Evolutionary conservation across 2,113 vertebrate genomes (phyloP), one percentile per base, ranked within the genome.

Genomic region (Melozone crissalis): DNA sequence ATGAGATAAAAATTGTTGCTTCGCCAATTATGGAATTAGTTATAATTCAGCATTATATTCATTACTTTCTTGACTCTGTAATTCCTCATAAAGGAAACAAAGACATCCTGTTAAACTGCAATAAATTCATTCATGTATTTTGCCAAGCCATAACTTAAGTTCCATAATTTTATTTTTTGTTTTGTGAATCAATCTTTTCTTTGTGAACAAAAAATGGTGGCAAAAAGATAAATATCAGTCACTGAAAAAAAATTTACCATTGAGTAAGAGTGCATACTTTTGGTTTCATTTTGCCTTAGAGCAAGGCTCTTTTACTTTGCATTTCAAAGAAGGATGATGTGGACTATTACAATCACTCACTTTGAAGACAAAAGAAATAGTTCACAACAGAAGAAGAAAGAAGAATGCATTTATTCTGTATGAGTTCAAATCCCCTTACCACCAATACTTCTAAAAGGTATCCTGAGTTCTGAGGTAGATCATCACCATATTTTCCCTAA

Each of bases 391-490:
- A 81, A 76, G 10, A 82, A 55, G 10, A 75, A 8, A 39, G 84
- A 81, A 81, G 2, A n/a, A 13, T 7, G 4, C 26, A 41, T 72
- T 63, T 68, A 55, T 75, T 63, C 23, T 28, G 2, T 31, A 6
- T 37, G 21, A 76, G 4, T 89, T 85, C 13, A 68, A 20, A 8
- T 39, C 7, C 19, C 61, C 15, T 73, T 69, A 67, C 11, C 1
- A 0, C 1, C 9, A 52, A 20, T 0, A 18, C 30, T 71, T 88
- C 51, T 20, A 24, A 49, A 93, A 54, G 1, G 2, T 39, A 28
- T 41, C 20, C 33, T 18, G 13, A 58, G 13, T 23, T 80, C 33
- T 52, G 19, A 55, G 46, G 22, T 54, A 79, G 51, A n/a, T 57
- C 8, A 18, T 8, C 22, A 27, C 9, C 52, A 16, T 8, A 51